Conservation (phyloP, 2,797 vertebrate species). For the Enteromius argenteus region DNA sequence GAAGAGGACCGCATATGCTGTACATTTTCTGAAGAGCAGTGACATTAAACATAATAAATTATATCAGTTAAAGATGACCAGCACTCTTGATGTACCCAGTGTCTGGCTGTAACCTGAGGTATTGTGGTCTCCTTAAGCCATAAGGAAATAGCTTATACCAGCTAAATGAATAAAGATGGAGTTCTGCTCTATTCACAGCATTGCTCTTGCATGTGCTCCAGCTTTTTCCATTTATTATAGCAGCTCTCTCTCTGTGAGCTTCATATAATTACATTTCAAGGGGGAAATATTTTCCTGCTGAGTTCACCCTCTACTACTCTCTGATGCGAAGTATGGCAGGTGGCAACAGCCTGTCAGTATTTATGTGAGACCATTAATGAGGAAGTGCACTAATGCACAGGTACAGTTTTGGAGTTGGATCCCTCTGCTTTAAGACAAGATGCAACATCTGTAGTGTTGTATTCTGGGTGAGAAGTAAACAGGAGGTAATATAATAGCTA, state of each 20-base stretch:
- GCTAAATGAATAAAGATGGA: slow-evolving; percentile 43
- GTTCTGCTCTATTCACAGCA: slow-evolving; percentile 58
- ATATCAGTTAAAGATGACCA: not conserved
- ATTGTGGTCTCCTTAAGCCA: slow-evolving; percentile 32
- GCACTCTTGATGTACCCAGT: not conserved
- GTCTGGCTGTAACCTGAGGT: slow-evolving; percentile 19
- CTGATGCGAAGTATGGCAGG: slow-evolving; percentile 67
- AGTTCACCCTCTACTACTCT: slow-evolving; percentile 68
- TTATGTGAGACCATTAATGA: slow-evolving; percentile 38
- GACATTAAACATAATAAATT: not conserved
- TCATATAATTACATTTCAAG: slow-evolving; percentile 69
- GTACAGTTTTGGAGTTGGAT: not conserved
- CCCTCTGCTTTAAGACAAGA: not conserved
- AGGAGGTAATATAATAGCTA: slow-evolving; percentile 14
- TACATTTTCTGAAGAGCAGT: not conserved
- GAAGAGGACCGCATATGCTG: not conserved
- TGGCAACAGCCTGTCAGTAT: slow-evolving; percentile 66
- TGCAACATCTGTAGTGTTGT: slow-evolving; percentile 9
- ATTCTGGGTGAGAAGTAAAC: not conserved
- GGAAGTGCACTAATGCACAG: slow-evolving; percentile 20
- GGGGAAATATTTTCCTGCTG: slow-evolving; percentile 77
- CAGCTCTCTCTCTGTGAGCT: slow-evolving; percentile 64
- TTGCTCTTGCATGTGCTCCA: slow-evolving; percentile 60
- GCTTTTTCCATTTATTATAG: slow-evolving; percentile 66
- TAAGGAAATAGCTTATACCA: slow-evolving; percentile 50